Base-by-base conservation (phyloP, 1,140 invertebrate species). In the Papilio polytes region DNA sequence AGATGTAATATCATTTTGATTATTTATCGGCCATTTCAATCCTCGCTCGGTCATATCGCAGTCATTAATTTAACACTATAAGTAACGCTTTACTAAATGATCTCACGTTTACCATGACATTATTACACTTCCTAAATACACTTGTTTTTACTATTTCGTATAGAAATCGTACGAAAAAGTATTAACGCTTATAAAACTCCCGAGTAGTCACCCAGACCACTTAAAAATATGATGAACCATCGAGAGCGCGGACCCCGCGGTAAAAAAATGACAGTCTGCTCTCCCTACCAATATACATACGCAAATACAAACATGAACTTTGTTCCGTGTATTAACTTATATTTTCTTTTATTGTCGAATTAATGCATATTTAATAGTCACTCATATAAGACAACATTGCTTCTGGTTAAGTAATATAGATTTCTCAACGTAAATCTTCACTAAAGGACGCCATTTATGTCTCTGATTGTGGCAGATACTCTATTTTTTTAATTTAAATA, bases 41-140 rank as follows among this genome's bases (percentile, higher is more conserved):
- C 80, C 87, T 87, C 86, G 44, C 22, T 86, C 87, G 87, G 88
- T 86, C 85, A 74, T 86, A 89, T 88, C 86, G 36, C 56, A 74
- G 74, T 63, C 81, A 81, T 88, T 86, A 86, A 88, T 86, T 83
- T 85, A 85, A 76, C 81, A 20, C 20, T 18, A 41, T 41, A 20
- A 41, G n/a, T 20, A 74, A 41, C 41, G 18, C 6, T 44, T 46
- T 46, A 66, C 36, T 26, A 31, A 66, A 66, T 66, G 63, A 66
- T 18, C 12, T 26, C 63, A 66, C 13, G 20, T 26, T 18, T 31
- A 36, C 26, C 26, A 31, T 66, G 26, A 66, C 59, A 26, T 26
- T 66, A 26, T 66, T 66, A 26, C 22, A 26, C 22, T 66, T 59
- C 56, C 20, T 10, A 31, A 66, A 26, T 12, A 1, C 56, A n/a